Base-by-base conservation (phyloP, 2,797 vertebrate genomes). In the Acridotheres tristis region DNA sequence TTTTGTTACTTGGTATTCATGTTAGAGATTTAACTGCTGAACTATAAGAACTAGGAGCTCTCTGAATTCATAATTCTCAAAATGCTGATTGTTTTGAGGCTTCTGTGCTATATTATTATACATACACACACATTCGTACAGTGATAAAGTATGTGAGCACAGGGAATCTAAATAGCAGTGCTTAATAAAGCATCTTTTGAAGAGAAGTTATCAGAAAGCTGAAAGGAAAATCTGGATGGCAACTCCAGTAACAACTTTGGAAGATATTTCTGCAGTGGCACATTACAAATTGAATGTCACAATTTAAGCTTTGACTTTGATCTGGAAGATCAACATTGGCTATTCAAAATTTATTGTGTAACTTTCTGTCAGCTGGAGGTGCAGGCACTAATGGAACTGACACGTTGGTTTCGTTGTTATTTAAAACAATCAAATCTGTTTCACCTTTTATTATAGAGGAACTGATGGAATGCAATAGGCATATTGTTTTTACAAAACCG, bases 391-490 rank as follows among this genome's bases (percentile, higher is more conserved):
- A 75, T 48, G 50, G 71, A 90, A 45, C 34, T 79, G 84, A 81
- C 71, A 68, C 10, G 1, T 54, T 26, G 1, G 2, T 40, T 89
- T 90, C 1, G 8, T 32, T 80, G 30, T 68, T 88, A 67, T 77
- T 90, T 90, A 85, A 91, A 93, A 63, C 50, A 82, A 93, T 77
- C 69, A 74, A 59, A 85, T 85, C 34, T 42, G 5, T 42, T 91
- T 93, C 66, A 87, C 36, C 7, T 87, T 90, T 87, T 78, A 91
- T 85, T 90, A 81, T 7, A 53, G 58, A 72, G 66, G 15, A 30
- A 55, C 34, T 66, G 38, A 27, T 27, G 23, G 40, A 90, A 71
- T 42, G 29, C 13, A 83, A 54, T 25, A 61, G 51, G 29, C 45
- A 74, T 65, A 75, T 34, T 85, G 26, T 40, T 96, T 89, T 78